phyloP scores from a whole-genome alignment of 2,888 invertebrate species.

The Elegia similella region DNA sequence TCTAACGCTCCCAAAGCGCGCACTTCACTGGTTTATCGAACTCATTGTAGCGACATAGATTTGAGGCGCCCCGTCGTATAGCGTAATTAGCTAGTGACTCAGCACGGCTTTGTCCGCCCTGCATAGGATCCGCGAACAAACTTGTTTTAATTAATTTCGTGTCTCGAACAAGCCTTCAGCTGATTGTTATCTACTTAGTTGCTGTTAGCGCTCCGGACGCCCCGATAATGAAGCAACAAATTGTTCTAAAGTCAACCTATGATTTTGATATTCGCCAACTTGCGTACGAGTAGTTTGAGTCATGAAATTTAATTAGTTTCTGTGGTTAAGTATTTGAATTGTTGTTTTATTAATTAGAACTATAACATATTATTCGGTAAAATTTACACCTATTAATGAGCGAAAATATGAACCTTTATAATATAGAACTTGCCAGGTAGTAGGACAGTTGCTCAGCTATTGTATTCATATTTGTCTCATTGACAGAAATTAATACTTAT shows the following conservation, averaged over 20 bases:
- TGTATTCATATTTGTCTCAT: no score
- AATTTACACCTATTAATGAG: no score
- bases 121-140: conserved; percentile 81
- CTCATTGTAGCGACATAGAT: conserved; percentile 59
- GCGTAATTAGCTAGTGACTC: conserved; percentile 80
- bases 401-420: no score
- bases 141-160: conserved; percentile 83
- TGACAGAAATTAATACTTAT: no score
- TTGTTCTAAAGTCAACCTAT: conserved; percentile 62
- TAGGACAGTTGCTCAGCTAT: no score
- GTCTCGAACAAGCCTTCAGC: conserved; percentile 79
- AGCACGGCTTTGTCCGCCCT: conserved; percentile 78
- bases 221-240: conserved; percentile 74
- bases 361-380: neutral
- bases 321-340: conserved; percentile 9
- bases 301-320: conserved; percentile 18
- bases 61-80: conserved; percentile 61
- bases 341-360: neutral
- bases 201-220: conserved; percentile 75
- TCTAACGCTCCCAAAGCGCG: no score
- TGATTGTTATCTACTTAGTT: conserved; percentile 81
- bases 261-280: conserved; percentile 43
- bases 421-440: no score
- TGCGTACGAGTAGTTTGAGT: conserved; percentile 14
- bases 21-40: conserved; percentile 27